A percentile compares a stretch with the other conserved stretches of the same genome.
Evolutionary conservation across 2,888 invertebrate species (phyloP).

Genomic region (Deroplatys truncata): DNA sequence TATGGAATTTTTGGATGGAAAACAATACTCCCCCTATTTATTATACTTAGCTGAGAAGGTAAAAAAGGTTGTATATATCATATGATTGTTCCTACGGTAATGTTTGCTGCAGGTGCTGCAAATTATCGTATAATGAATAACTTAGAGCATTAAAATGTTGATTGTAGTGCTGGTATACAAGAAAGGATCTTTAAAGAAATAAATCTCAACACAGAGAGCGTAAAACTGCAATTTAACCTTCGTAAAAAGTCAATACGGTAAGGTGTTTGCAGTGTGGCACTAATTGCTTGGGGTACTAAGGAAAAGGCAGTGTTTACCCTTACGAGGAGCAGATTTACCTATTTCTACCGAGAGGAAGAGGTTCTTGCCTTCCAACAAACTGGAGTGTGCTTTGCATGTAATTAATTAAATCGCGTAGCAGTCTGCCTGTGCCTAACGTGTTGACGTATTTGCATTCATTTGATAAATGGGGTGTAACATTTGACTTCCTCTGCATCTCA

Average conservation of each 20-base stretch:
- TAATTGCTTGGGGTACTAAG: neutral
- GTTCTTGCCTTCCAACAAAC: neutral
- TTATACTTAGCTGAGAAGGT: too few relatives aligned
- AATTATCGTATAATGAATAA: too few relatives aligned
- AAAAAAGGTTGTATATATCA: too few relatives aligned
- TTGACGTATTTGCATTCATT: constrained; percentile 2
- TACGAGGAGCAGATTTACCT: neutral
- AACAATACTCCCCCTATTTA: too few relatives aligned
- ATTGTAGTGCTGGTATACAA: too few relatives aligned
- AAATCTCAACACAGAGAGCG: too few relatives aligned
- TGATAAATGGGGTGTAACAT: neutral
- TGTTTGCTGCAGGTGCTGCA: too few relatives aligned
- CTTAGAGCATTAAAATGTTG: too few relatives aligned
- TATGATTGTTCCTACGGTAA: too few relatives aligned
- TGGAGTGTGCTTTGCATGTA: neutral
- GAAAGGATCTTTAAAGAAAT: too few relatives aligned
- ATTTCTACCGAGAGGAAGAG: neutral
- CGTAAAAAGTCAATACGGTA: neutral
- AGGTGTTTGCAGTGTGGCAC: neutral
- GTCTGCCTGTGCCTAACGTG: neutral
- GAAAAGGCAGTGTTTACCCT: neutral
- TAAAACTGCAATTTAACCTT: neutral
- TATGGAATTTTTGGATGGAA: too few relatives aligned
- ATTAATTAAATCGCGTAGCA: neutral
- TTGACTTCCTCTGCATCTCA: neutral